Percentiles rank a stretch among this genome's conserved stretches.
Conservation (phyloP, 1,140 invertebrate species). For the Psix sp. region DNA sequence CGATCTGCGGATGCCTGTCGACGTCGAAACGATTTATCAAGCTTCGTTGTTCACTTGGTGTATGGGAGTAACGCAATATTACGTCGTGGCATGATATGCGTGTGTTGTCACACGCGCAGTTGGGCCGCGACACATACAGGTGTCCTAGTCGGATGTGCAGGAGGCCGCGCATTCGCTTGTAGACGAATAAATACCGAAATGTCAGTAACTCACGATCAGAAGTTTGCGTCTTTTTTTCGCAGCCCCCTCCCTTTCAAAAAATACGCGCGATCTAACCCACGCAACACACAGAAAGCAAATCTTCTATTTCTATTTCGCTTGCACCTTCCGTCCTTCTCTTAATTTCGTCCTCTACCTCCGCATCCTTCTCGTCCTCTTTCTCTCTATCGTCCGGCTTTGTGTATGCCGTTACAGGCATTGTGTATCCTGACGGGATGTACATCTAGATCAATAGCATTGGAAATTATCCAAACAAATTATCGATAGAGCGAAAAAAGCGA, state of each 20-base stretch:
- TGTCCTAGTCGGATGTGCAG: constrained; percentile 68
- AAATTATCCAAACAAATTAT: constrained; percentile 79
- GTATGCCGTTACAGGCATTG: constrained; percentile 70
- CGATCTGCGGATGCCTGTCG: constrained; percentile 69
- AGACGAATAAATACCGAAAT: constrained; percentile 73
- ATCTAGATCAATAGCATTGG: constrained; percentile 78
- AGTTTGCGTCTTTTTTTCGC: constrained; percentile 58
- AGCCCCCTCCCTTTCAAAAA: constrained; percentile 7
- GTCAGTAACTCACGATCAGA: constrained; percentile 75
- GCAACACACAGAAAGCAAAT: constrained; percentile 48
- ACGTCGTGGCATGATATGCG: constrained; percentile 51
- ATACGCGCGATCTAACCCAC: constrained; percentile 50
- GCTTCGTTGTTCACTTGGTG: constrained; percentile 61
- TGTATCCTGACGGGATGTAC: constrained; percentile 75
- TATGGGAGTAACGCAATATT: constrained; percentile 67
- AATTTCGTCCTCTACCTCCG: constrained; percentile 44
- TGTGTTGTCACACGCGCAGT: constrained; percentile 58
- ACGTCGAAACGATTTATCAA: constrained; percentile 71
- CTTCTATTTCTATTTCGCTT: constrained; percentile 64
- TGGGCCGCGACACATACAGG: constrained; percentile 59
- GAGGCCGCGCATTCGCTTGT: constrained; percentile 65
- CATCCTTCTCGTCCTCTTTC: constrained; percentile 44
- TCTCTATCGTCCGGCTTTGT: constrained; percentile 58
- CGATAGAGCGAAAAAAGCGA: constrained; percentile 74
- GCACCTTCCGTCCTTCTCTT: constrained; percentile 53